These are phyloP conservation scores for Incurvaria masculella DNA, from an alignment of 2,888 invertebrate species.

Conservation along the genomic window DNA sequence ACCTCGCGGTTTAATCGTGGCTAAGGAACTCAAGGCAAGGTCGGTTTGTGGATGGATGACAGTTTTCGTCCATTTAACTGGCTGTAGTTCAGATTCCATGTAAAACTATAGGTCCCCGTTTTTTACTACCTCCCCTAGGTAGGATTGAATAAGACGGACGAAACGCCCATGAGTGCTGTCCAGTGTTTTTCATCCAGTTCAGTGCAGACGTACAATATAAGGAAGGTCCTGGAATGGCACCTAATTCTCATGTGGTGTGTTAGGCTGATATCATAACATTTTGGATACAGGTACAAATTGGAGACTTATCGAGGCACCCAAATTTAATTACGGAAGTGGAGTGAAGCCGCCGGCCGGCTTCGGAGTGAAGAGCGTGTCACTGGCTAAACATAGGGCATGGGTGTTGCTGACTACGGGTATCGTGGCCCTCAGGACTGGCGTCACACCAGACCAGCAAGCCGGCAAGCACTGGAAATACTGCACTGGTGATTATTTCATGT, in stretches of 20 bases:
- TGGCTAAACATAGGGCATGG: constrained; percentile 74
- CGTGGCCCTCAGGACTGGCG: constrained; percentile 74
- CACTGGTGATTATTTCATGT: constrained; percentile 41
- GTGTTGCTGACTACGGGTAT: constrained; percentile 70
- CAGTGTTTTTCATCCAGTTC: no score
- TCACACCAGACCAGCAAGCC: constrained; percentile 71
- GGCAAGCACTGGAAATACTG: constrained; percentile 81
- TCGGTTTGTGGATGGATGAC: not conserved
- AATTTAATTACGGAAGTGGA: constrained; percentile 28
- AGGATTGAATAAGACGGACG: not conserved
- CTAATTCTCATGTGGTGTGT: no score
- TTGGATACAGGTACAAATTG: constrained; percentile 63
- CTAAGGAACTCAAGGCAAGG: no score
- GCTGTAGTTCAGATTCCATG: not conserved
- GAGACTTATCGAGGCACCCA: constrained; percentile 72
- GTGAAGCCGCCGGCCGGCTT: constrained; percentile 25
- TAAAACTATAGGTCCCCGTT: not conserved
- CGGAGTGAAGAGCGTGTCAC: constrained; percentile 70
- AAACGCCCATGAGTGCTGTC: not conserved
- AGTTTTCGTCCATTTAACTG: not conserved
- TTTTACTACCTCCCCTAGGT: no score
- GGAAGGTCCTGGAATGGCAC: no score
- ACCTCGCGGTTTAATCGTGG: no score
- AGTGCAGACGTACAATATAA: no score
- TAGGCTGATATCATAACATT: no score